A percentile compares a stretch with the other conserved stretches of the same genome.
Conservation (phyloP, 2,113 vertebrate genomes). For the Nothoprocta perdicaria region DNA sequence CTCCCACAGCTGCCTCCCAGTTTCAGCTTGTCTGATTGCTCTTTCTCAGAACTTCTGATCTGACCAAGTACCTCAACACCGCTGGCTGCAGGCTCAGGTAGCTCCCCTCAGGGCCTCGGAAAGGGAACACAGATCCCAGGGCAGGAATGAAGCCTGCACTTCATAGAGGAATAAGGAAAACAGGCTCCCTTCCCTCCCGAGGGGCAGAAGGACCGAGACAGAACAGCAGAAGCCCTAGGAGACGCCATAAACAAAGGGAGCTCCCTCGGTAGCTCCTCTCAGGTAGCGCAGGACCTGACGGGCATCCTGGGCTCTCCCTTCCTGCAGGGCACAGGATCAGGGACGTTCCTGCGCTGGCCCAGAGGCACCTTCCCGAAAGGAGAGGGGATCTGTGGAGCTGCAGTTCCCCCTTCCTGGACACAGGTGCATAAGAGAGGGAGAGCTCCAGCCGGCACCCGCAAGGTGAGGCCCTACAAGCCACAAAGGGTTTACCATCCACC, state of each 20-base stretch:
- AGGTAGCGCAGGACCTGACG: background rate
- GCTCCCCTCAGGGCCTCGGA: background rate
- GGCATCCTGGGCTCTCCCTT: background rate
- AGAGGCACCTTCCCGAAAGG: background rate
- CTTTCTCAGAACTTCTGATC: constrained; percentile 22
- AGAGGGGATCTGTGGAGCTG: background rate
- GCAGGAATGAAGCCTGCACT: accelerated
- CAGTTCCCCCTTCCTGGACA: background rate
- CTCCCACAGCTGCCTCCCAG: constrained; percentile 2
- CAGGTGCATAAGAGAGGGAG: accelerated
- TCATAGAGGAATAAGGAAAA: accelerated
- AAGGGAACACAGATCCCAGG: background rate
- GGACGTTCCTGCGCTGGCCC: background rate
- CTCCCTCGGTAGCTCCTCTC: background rate
- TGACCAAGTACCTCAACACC: background rate
- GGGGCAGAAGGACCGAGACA: background rate
- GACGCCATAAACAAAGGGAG: accelerated
- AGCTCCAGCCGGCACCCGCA: background rate
- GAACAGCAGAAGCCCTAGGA: background rate
- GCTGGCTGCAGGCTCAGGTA: background rate
- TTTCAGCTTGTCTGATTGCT: background rate
- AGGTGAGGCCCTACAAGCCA: background rate
- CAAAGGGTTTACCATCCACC: background rate
- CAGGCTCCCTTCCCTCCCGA: background rate
- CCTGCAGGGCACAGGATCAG: background rate